Conservation (phyloP, 2,888 invertebrate genomes). For the Saturnia pavonia region DNA sequence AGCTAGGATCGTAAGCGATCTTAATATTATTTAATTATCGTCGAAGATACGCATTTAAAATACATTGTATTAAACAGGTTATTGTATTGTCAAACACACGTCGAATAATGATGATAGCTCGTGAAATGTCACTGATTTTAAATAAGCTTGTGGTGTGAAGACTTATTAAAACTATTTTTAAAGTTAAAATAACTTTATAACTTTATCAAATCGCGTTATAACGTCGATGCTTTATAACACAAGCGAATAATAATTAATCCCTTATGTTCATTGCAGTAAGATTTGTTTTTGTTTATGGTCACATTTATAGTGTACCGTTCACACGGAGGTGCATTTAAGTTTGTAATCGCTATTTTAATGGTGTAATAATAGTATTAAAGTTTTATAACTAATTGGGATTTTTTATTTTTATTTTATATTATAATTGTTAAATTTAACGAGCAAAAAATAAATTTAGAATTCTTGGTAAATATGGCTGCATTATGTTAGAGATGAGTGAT, state of each 20-base stretch:
- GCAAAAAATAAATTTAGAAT: not conserved
- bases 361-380: conserved; percentile 74
- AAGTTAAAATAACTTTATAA: not conserved
- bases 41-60: too few species aligned
- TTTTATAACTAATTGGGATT: conserved; percentile 53
- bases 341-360: conserved; percentile 47
- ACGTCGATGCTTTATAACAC: conserved; percentile 47
- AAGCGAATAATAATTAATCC: conserved; percentile 28
- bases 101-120: not conserved
- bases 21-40: not conserved
- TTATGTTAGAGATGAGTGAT: too few species aligned
- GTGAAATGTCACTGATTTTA: conserved; percentile 7
- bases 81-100: too few species aligned
- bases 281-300: conserved; percentile 44
- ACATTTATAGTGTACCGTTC: conserved; percentile 30
- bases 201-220: conserved; percentile 20
- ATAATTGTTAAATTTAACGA: not conserved
- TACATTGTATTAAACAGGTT: too few species aligned
- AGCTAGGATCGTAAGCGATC: not conserved
- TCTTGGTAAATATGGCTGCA: too few species aligned
- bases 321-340: conserved; percentile 55
- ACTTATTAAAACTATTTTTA: not conserved
- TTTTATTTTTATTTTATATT: conserved; percentile 42
- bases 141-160: not conserved
- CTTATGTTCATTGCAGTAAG: conserved; percentile 4